These are phyloP conservation scores for Pseudopleuronectes americanus DNA, from an alignment of 2,797 vertebrate genomes.

Conservation along the genomic window DNA sequence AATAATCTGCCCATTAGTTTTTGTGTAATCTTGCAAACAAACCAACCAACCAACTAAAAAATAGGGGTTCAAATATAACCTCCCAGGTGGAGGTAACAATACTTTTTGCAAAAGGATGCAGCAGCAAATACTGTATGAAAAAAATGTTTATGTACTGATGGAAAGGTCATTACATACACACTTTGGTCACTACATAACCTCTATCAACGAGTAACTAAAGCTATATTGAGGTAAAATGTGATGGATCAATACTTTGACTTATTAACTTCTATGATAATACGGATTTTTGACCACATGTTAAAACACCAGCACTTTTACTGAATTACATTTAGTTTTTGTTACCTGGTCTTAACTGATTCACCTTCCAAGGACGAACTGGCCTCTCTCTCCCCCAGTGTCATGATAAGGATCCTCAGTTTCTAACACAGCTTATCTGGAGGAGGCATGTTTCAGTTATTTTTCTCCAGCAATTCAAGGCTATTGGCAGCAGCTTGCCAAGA, in stretches of 20 bases:
- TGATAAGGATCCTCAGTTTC: conserved; percentile 76
- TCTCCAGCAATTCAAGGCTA: conserved; percentile 59
- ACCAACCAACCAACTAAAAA: too few species aligned
- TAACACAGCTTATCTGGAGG: conserved; percentile 69
- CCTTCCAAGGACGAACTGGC: conserved; percentile 57
- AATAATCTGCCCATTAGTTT: too few species aligned
- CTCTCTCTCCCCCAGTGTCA: conserved; percentile 45
- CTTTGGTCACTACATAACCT: neutral
- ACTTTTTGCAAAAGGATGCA: too few species aligned
- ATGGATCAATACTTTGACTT: neutral
- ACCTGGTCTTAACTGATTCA: conserved; percentile 44
- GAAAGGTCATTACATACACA: conserved; percentile 10
- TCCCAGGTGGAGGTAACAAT: too few species aligned
- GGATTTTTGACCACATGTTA: conserved; percentile 4
- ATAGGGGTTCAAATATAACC: too few species aligned
- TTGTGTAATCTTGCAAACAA: too few species aligned
- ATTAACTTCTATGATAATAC: conserved; percentile 6
- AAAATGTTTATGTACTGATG: neutral
- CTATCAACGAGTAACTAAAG: neutral
- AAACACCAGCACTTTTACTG: conserved; percentile 11
- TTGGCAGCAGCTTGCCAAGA: conserved; percentile 62
- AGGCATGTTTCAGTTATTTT: conserved; percentile 52
- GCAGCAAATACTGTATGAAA: too few species aligned
- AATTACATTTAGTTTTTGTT: conserved; percentile 17
- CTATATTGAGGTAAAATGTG: neutral